A percentile compares a stretch with the other conserved stretches of the same genome.
phyloP scores from a whole-genome alignment of 2,113 vertebrate species.

The Grantiella picta region DNA sequence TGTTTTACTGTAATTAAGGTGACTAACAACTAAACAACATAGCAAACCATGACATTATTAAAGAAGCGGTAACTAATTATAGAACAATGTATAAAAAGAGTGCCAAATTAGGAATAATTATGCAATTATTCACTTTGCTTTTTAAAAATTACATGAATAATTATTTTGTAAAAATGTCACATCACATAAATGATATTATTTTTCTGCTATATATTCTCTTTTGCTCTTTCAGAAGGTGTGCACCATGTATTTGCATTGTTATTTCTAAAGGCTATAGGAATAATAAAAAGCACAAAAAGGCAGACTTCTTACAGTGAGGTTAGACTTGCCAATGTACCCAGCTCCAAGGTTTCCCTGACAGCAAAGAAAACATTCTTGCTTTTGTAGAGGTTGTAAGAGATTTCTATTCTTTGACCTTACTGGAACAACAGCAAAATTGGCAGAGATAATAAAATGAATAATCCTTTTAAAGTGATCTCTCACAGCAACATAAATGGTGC shows the following conservation, averaged over 20 bases:
- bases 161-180: background rate
- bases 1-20: background rate
- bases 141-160: background rate
- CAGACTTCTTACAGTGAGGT: background rate
- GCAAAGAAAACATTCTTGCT: background rate
- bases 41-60: background rate
- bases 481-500: background rate
- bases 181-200: background rate
- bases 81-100: background rate
- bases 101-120: background rate
- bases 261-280: background rate
- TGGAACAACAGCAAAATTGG: background rate
- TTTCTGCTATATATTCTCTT: background rate
- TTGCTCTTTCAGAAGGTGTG: background rate
- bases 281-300: background rate
- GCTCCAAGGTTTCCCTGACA: background rate
- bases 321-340: background rate
- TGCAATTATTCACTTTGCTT: background rate
- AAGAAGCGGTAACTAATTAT: background rate
- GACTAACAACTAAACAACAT: background rate
- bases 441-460: background rate
- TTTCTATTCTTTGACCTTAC: background rate
- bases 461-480: background rate
- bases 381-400: background rate
- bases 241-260: background rate